Percentiles rank a stretch among this genome's conserved stretches.
phyloP scores from a whole-genome alignment of 2,888 invertebrate species.

The Arctia plantaginis region DNA sequence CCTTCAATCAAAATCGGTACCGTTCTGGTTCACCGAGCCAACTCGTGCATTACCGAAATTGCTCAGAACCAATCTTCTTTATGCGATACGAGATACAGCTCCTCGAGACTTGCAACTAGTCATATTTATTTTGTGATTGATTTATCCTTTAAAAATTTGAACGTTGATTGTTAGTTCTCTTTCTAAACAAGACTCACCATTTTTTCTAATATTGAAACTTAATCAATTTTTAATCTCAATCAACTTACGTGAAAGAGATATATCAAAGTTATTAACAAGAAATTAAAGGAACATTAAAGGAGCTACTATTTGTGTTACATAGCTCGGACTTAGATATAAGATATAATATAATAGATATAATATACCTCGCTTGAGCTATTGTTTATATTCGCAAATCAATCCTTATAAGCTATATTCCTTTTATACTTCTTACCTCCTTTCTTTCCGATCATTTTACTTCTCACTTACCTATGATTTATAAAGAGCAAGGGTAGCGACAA shows the following conservation, averaged over 20 bases:
- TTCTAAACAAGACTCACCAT: neutral
- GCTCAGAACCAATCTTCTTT: slow-evolving; percentile 80
- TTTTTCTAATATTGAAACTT: neutral
- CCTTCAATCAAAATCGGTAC: slow-evolving; percentile 74
- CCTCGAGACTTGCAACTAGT: slow-evolving; percentile 63
- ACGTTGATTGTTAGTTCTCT: neutral
- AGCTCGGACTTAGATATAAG: too few species aligned
- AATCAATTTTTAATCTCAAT: neutral
- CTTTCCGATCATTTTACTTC: too few species aligned
- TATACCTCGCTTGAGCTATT: too few species aligned
- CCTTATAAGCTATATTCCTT: too few species aligned
- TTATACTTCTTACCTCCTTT: too few species aligned
- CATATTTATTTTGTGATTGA: slow-evolving; percentile 62
- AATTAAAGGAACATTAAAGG: neutral
- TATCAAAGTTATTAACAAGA: too few species aligned
- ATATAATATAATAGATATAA: too few species aligned
- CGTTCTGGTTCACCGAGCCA: slow-evolving; percentile 69
- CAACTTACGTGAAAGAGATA: neutral
- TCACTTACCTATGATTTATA: too few species aligned
- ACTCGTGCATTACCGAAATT: slow-evolving; percentile 83
- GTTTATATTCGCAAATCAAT: too few species aligned
- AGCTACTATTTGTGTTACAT: too few species aligned
- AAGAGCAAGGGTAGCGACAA: too few species aligned
- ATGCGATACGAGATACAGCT: slow-evolving; percentile 73
- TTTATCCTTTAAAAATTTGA: slow-evolving; percentile 38